Evolutionary conservation across 2,888 invertebrate genomes (phyloP).

Genomic region (Pyralis farinalis): DNA sequence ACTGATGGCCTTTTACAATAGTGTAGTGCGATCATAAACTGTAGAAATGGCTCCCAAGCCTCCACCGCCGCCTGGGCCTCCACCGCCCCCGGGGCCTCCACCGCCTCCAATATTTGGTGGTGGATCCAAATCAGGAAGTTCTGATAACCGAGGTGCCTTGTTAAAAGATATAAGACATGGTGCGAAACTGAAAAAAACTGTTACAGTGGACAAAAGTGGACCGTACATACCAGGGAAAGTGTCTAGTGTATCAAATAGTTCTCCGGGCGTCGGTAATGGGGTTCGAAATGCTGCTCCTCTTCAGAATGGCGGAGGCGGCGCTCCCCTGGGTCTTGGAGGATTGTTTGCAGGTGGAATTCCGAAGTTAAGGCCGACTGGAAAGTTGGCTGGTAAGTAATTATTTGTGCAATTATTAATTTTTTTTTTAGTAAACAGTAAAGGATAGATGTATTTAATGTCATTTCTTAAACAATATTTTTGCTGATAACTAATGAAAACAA

Average conservation of each 20-base stretch:
- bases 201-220: conserved; percentile 94
- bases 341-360: conserved; percentile 92
- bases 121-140: conserved; percentile 63
- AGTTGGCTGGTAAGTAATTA: conserved; percentile 60
- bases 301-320: conserved; percentile 59
- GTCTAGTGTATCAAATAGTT: conserved; percentile 43
- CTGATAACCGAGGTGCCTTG: conserved; percentile 85
- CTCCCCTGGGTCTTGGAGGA: conserved; percentile 82
- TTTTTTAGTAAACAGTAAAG: no score
- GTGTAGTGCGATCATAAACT: conserved; percentile 28
- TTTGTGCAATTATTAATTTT: no score
- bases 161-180: conserved; percentile 92
- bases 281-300: conserved; percentile 49
- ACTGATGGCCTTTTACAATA: conserved; percentile 42
- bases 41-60: conserved; percentile 65
- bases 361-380: conserved; percentile 87
- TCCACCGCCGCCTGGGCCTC: conserved; percentile 85
- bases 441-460: no score
- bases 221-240: conserved; percentile 87
- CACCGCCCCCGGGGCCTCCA: conserved; percentile 83
- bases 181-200: conserved; percentile 89
- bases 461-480: no score
- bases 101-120: conserved; percentile 75
- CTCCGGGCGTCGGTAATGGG: conserved; percentile 50
- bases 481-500: no score